Base-by-base conservation (phyloP, 2,888 invertebrate species). In the Lasiommata megera region DNA sequence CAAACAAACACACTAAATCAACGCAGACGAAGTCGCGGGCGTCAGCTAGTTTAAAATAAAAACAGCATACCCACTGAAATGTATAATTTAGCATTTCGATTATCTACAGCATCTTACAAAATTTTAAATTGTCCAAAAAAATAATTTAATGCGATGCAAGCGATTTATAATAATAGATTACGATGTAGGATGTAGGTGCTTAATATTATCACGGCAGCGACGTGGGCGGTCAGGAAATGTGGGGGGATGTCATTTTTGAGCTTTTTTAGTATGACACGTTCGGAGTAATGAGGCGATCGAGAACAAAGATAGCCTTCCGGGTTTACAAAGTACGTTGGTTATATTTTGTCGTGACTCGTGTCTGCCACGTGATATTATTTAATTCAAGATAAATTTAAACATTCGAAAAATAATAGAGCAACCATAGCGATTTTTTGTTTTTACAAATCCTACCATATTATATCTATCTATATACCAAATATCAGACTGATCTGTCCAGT, bases 181-280 rank as follows among this genome's bases (percentile, higher is more conserved):
- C 56, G 52, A 31, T 31, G 11, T 31, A 31, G 12, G 18, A 36
- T 36, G 48, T 34, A 36, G 18, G 60, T 43, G 48, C 48, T 50
- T 56, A 56, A 60, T 60, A 48, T 56, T 48, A 37, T 52, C 38
- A 59, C 53, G 50, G 41, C 36, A 8, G 36, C 59, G n/a, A 23
- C 56, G 60, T 18, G 54, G 62, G 60, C 38, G 62, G 56, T 60
- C 62, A 37, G 41, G 31, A 57, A 55, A 43, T 50, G 17, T 37
- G 17, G 16, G n/a, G 14, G 29, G n/a, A 17, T 51, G 16, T 40
- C n/a, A 31, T 41, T 12, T 41, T 54, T 48, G 41, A 14, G 17
- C 14, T n/a, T 52, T 46, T 40, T 37, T 47, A 12, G 28, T 52
- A 52, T 2, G 23, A 23, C 31, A n/a, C 18, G 29, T n/a, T 41